A percentile compares a stretch with the other conserved stretches of the same genome.
phyloP scores from a whole-genome alignment of 2,113 vertebrate genomes.

The Eurypyga helias region DNA sequence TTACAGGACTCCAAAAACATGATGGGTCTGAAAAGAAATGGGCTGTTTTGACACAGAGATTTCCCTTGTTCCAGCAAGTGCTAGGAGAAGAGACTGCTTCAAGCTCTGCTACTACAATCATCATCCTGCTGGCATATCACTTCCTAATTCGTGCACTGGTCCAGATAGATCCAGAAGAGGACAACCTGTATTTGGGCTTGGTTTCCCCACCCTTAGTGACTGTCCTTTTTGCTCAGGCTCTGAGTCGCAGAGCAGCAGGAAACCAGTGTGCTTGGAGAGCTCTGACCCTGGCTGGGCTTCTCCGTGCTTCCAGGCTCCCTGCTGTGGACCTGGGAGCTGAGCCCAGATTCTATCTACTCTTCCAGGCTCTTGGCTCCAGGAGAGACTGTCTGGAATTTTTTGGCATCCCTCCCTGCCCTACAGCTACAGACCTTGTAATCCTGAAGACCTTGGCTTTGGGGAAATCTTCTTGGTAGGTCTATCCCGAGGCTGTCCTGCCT shows the following conservation, averaged over 20 bases:
- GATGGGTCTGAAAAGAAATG: background rate
- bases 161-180: background rate
- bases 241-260: background rate
- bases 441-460: slow-evolving; percentile 42
- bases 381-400: slow-evolving; percentile 56
- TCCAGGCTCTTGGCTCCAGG: slow-evolving; percentile 60
- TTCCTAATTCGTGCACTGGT: background rate
- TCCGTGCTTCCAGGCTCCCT: slow-evolving; percentile 23
- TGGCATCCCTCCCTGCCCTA: slow-evolving; percentile 40
- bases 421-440: background rate
- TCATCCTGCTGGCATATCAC: background rate
- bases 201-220: background rate
- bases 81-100: background rate
- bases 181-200: background rate
- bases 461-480: slow-evolving; percentile 62
- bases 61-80: background rate
- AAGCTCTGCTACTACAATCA: background rate
- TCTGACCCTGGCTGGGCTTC: background rate
- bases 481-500: background rate
- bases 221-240: background rate
- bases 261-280: background rate
- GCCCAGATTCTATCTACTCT: slow-evolving; percentile 64
- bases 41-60: background rate
- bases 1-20: background rate
- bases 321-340: slow-evolving; percentile 58